Evolutionary conservation across 2,888 invertebrate genomes (phyloP), one percentile per base, ranked within the genome.

Genomic region (Gortyna flavago): DNA sequence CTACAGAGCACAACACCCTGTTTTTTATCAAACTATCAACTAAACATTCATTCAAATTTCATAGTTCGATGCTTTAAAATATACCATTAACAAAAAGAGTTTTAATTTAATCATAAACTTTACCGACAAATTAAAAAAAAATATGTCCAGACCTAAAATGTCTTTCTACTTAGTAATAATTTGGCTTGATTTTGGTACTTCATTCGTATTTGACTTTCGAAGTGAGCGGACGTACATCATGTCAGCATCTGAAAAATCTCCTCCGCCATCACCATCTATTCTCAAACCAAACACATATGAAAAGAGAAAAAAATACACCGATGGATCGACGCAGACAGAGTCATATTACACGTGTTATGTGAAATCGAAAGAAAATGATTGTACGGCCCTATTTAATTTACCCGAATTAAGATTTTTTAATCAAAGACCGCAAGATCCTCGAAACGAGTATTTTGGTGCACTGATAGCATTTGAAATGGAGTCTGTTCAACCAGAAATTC

Each of bases 401-500:
- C 67, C 48, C 9, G 67, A 67, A 32, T 67, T 51, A 67, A 67
- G 21, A 48, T 67, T 67, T 51, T 44, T 44, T 57, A 38, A 69
- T 69, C 69, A 69, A 69, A 69, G n/a, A 57, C 57, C 57, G 57
- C 54, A 54, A 69, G 25, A 69, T 57, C 54, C 35, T 54, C 38
- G 54, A 54, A 54, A 38, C 54, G 35, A 69, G 69, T 35, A 69
- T 69, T 54, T 54, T 54, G 69, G 57, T 54, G 57, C 69, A 69
- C 68, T 54, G 54, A 69, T 69, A 69, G 54, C 68, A 54, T 69
- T 69, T 69, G 54, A 69, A 69, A 69, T 69, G 69, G 54, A 54
- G 69, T 69, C 57, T 69, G 69, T 69, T 57, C 69, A 69, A 69
- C 69, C 69, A 7, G 54, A 69, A 69, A 69, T 69, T 69, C 69